Conservation (phyloP, 1,140 invertebrate genomes). For the Magallana ariakensis region DNA sequence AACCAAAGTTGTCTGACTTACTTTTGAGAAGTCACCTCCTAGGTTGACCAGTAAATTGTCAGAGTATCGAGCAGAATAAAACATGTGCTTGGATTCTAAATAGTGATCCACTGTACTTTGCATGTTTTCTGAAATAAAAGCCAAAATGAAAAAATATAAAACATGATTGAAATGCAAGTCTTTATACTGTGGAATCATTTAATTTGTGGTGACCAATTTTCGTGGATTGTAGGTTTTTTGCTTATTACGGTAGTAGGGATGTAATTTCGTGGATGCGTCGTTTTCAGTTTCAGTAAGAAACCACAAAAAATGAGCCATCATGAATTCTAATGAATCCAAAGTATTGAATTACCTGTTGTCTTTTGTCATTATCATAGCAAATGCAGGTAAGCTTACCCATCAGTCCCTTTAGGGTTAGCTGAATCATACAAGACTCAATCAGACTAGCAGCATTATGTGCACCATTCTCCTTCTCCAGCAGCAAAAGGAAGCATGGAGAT, state of each 20-base stretch:
- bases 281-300: no score
- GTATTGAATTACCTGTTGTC: no score
- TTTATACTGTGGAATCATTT: no score
- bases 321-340: no score
- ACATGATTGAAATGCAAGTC: no score
- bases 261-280: no score
- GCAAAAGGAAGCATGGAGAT: conserved; percentile 69
- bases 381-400: conserved; percentile 61
- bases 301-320: no score
- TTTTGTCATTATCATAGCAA: no score
- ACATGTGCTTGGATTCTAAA: conserved; percentile 69
- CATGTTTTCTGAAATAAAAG: conserved; percentile 45
- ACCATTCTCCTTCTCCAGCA: conserved; percentile 76
- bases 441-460: conserved; percentile 73
- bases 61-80: conserved; percentile 71
- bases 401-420: conserved; percentile 69
- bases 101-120: conserved; percentile 56
- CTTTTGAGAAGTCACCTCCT: conserved; percentile 75
- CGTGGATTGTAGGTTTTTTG: no score
- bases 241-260: no score
- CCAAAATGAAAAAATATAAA: not conserved
- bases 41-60: conserved; percentile 66
- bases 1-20: conserved; percentile 43
- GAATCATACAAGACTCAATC: conserved; percentile 75
- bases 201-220: no score